These are phyloP conservation scores for Allophyes oxyacanthae DNA, from an alignment of 2,888 invertebrate species.

Conservation along the genomic window DNA sequence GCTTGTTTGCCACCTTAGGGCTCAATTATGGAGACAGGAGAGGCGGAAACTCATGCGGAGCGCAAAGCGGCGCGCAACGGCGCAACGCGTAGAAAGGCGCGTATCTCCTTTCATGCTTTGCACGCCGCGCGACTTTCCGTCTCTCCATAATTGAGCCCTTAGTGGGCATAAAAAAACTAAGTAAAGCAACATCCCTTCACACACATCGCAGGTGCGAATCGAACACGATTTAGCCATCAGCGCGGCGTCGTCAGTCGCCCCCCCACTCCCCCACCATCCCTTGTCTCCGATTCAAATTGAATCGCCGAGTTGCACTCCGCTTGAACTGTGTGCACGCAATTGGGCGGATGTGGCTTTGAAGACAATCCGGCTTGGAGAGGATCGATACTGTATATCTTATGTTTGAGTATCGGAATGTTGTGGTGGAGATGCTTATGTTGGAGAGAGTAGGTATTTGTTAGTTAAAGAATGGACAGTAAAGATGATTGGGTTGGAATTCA, in stretches of 20 bases:
- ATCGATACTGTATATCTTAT: slow-evolving; percentile 56
- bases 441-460: not conserved
- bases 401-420: slow-evolving; percentile 14
- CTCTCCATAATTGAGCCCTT: no score
- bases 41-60: no score
- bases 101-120: no score
- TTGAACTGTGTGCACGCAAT: slow-evolving; percentile 75
- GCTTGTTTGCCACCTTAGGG: no score
- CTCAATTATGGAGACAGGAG: no score
- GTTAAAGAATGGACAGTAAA: not conserved
- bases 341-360: slow-evolving; percentile 74
- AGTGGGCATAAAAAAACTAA: no score
- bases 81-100: no score
- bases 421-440: not conserved
- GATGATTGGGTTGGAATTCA: no score
- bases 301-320: slow-evolving; percentile 78
- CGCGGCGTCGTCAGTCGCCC: slow-evolving; percentile 76
- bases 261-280: slow-evolving; percentile 55
- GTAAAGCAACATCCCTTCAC: slow-evolving; percentile 66
- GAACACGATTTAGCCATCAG: slow-evolving; percentile 88
- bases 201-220: slow-evolving; percentile 82
- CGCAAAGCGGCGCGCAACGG: no score
- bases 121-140: no score
- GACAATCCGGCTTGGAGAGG: slow-evolving; percentile 62
- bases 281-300: slow-evolving; percentile 81